A percentile compares a stretch with the other conserved stretches of the same genome.
Evolutionary conservation across 2,888 invertebrate genomes (phyloP).

Genomic region (Habroteleia sp.): DNA sequence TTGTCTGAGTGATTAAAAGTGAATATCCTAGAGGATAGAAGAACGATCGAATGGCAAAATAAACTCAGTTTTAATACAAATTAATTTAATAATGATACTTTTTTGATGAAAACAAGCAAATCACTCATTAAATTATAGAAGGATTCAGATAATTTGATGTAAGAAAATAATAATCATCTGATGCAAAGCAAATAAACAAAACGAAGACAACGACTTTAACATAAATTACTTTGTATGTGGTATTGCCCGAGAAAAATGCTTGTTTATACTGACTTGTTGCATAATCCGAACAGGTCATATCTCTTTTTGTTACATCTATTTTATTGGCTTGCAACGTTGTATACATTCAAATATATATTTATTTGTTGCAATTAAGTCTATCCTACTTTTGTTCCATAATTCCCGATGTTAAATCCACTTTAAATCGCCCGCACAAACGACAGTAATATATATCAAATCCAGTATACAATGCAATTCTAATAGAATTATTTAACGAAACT

Average conservation of each 20-base stretch:
- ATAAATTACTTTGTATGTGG: conserved; percentile 43
- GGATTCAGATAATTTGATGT: conserved; percentile 31
- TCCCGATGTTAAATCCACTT: conserved; percentile 38
- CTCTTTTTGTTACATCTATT: conserved; percentile 72
- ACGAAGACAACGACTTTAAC: conserved; percentile 22
- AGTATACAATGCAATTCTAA: conserved; percentile 52
- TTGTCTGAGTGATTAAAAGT: no score
- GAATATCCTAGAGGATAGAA: no score
- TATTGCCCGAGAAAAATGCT: conserved; percentile 71
- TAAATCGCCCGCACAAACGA: conserved; percentile 56
- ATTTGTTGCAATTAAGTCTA: conserved; percentile 65
- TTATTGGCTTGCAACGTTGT: conserved; percentile 72
- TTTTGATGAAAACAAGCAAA: no score
- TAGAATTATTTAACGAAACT: conserved; percentile 32
- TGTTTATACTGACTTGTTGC: conserved; percentile 76
- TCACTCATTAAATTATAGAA: no score
- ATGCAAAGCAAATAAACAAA: conserved; percentile 41
- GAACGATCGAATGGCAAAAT: no score
- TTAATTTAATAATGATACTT: no score
- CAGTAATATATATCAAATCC: conserved; percentile 69
- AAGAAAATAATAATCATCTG: conserved; percentile 41
- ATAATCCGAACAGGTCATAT: conserved; percentile 74
- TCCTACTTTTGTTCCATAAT: conserved; percentile 11
- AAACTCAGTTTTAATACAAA: no score
- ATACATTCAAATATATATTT: no score